phyloP scores from a whole-genome alignment of 2,113 vertebrate genomes.

The Raphicerus campestris region DNA sequence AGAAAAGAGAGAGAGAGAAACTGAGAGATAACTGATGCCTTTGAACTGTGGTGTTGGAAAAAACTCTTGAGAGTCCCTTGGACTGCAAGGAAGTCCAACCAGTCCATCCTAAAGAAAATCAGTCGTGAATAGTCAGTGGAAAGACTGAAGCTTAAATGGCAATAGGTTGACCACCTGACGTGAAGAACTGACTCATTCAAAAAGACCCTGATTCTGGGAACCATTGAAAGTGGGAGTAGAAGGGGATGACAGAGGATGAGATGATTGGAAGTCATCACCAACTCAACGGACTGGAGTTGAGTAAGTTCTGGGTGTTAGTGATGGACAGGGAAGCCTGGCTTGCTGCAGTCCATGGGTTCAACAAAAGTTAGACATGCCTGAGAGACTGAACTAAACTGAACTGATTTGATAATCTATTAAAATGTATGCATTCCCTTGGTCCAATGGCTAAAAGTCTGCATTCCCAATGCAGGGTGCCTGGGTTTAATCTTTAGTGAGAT shows the following conservation, averaged over 20 bases:
- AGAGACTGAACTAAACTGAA: background rate
- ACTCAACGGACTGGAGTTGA: background rate
- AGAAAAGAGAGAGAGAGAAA: too few relatives aligned
- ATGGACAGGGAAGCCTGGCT: background rate
- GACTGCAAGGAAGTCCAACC: background rate
- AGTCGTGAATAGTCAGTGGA: background rate
- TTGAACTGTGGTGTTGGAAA: background rate
- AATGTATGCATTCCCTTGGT: background rate
- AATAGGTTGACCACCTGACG: background rate
- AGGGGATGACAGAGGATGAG: background rate
- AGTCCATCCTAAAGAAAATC: background rate
- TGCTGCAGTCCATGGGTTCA: background rate
- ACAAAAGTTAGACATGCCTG: background rate
- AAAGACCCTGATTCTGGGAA: background rate
- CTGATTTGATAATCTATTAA: background rate
- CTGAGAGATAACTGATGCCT: background rate
- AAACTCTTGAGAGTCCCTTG: background rate
- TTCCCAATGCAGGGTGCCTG: too few relatives aligned
- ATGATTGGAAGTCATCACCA: background rate
- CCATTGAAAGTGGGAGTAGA: background rate
- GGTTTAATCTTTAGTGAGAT: too few relatives aligned
- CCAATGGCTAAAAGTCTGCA: too few relatives aligned
- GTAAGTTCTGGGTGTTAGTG: fast-evolving
- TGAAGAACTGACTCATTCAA: background rate
- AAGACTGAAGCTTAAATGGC: background rate